Evolutionary conservation across 1,140 invertebrate species (phyloP), one percentile per base, ranked within the genome.

Genomic region (Penaeus chinensis): DNA sequence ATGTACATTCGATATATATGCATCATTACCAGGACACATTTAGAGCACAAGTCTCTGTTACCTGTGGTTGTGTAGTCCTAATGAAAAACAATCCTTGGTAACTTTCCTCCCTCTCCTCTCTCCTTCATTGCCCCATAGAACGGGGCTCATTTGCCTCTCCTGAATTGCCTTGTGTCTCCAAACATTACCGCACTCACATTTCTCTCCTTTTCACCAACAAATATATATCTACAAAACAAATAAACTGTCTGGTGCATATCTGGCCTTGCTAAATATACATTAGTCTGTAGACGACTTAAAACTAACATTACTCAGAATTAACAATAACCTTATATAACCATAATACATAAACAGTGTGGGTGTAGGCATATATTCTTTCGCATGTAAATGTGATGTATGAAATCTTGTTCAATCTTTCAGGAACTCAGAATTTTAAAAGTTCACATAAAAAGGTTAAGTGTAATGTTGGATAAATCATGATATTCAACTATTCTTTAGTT

Each of bases 1-100:
- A 87, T 87, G 81, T 87, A 87, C 86, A 87, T 87, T 87, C 80
- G 86, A 82, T 87, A 87, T 87, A 87, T 87, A 87, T 87, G 86
- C 86, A 87, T 82, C 86, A 87, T 87, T 87, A 87, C 86, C 86
- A 82, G 66, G 74, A 82, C 86, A 83, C 47, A 27, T 32, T 37
- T 22, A 76, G 61, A 42, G 65, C 60, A 76, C 71, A 60, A 13
- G 61, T 54, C 63, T 71, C 65, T 24, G 61, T 47, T 84, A 65
- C 65, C 47, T 27, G 54, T 54, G 54, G 54, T 54, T 62, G 47
- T 27, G 60, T 47, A 74, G 20, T 37, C 32, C 71, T 65, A 61
- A 54, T 54, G 32, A 47, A 20, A 24, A 76, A 20, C 71, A 61
- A 74, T 76, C 61, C 82, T 84, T 74, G 69, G n/a, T 74, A 87